Evolutionary conservation across 1,140 invertebrate species (phyloP).

Genomic region (Lepidurus apus): DNA sequence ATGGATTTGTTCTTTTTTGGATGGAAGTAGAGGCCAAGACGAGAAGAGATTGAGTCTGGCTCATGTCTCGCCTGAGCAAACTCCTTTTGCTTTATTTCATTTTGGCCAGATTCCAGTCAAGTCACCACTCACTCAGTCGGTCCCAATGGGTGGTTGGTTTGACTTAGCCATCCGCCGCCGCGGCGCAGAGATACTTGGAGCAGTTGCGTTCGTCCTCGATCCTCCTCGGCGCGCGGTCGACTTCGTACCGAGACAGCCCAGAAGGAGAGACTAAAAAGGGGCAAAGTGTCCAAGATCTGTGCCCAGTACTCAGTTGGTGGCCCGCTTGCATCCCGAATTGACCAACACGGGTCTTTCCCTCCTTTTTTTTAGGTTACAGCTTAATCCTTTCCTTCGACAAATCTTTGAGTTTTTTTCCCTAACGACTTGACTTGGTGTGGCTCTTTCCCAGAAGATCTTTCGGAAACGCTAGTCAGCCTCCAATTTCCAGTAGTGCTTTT

Average conservation of each 20-base stretch:
- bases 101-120: constrained; percentile 19
- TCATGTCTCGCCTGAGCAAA: constrained; percentile 18
- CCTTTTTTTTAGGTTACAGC: neutral
- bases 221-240: constrained; percentile 16
- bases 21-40: constrained; percentile 3
- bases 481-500: too few species aligned
- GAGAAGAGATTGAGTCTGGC: constrained; percentile 14
- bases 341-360: neutral
- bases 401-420: too few species aligned
- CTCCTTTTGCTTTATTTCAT: constrained; percentile 19
- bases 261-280: constrained; percentile 11
- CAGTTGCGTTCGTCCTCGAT: constrained; percentile 11
- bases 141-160: constrained; percentile 18
- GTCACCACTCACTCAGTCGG: constrained; percentile 12
- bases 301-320: constrained; percentile 20
- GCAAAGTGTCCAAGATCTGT: constrained; percentile 21
- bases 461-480: too few species aligned
- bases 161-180: constrained; percentile 2
- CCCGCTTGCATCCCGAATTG: neutral
- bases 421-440: too few species aligned
- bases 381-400: neutral
- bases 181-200: neutral
- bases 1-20: constrained; percentile 16
- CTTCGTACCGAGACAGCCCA: neutral
- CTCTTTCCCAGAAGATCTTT: too few species aligned